Percentiles rank a stretch among this genome's conserved stretches.
Evolutionary conservation across 2,113 vertebrate genomes (phyloP).

Genomic region (Pseudorhombus dupliciocellatus): DNA sequence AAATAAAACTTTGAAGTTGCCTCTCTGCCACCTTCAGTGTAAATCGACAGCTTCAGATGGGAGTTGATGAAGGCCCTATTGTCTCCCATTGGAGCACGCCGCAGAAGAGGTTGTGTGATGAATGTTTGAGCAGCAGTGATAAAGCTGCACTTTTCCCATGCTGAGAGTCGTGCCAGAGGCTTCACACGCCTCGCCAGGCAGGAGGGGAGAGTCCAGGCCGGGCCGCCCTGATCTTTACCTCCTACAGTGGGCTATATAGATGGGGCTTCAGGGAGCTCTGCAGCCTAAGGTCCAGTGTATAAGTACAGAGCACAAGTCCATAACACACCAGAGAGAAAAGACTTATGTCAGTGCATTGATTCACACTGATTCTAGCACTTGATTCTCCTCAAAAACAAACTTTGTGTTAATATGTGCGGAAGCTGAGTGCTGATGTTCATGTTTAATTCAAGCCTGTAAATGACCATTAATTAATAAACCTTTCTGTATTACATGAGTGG

Average conservation of each 20-base stretch:
- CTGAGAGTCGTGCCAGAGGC: constrained; percentile 79
- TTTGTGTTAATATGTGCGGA: constrained; percentile 28
- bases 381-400: constrained; percentile 35
- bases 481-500: constrained; percentile 34
- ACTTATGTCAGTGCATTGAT: constrained; percentile 13
- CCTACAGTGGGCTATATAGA: constrained; percentile 50
- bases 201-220: constrained; percentile 53
- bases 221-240: constrained; percentile 61
- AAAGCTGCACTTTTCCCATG: constrained; percentile 71
- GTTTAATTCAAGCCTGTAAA: constrained; percentile 48
- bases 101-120: constrained; percentile 70
- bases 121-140: constrained; percentile 76
- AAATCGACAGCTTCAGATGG: constrained; percentile 74
- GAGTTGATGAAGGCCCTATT: constrained; percentile 62
- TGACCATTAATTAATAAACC: constrained; percentile 48
- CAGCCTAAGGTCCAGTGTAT: constrained; percentile 54
- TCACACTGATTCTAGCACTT: constrained; percentile 12
- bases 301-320: constrained; percentile 22
- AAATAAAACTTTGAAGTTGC: constrained; percentile 75
- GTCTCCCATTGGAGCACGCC: constrained; percentile 66
- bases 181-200: constrained; percentile 59
- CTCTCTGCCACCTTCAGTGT: constrained; percentile 69
- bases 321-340: constrained; percentile 35
- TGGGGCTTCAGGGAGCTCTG: constrained; percentile 56
- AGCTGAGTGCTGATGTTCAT: constrained; percentile 4